Conservation (phyloP, 2,797 vertebrate species). For the Amblyraja radiata region DNA sequence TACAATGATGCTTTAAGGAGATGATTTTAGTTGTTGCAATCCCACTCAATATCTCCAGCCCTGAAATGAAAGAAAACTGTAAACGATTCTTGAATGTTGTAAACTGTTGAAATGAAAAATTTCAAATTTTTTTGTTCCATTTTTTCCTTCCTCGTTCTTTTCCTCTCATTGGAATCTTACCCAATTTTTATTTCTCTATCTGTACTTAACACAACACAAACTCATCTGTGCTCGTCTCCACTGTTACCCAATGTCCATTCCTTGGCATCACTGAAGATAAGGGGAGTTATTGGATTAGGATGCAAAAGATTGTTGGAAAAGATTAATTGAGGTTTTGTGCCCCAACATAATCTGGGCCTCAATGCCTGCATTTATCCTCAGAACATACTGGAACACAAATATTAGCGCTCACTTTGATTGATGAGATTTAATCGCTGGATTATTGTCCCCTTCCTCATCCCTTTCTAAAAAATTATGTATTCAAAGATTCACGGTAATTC, state of each 20-base stretch:
- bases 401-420: background rate
- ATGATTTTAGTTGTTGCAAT: background rate
- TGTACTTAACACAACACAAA: background rate
- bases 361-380: background rate
- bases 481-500: too few relatives aligned
- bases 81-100: background rate
- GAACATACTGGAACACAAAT: background rate
- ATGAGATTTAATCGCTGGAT: background rate
- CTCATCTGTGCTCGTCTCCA: background rate
- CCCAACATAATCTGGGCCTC: background rate
- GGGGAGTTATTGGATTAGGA: background rate
- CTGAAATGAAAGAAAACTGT: background rate
- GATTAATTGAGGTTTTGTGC: too few relatives aligned
- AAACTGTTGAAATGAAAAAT: background rate
- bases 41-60: background rate
- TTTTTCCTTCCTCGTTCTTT: background rate
- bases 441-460: background rate
- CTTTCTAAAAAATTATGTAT: background rate
- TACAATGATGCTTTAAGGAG: background rate
- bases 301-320: background rate
- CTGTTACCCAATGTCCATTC: background rate
- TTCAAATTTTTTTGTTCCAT: background rate
- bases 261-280: background rate
- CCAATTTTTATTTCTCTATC: background rate
- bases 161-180: background rate